Base-by-base conservation (phyloP, 2,113 vertebrate genomes). In the Zosterops lateralis region DNA sequence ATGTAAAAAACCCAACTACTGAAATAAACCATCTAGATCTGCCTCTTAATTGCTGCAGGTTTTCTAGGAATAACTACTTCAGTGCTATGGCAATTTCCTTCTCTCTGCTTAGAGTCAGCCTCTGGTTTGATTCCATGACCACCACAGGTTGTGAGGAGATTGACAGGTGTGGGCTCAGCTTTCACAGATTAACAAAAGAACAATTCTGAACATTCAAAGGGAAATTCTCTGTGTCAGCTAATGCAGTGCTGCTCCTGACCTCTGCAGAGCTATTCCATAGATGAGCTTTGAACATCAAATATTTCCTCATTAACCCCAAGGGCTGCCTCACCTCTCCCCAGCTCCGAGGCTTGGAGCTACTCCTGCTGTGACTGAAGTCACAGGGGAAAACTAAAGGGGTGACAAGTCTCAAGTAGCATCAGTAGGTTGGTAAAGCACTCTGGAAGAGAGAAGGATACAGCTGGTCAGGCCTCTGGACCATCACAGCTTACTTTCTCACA, bases 331-430 rank as follows among this genome's bases (percentile, higher is more conserved):
- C 50, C 25, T 74, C 25, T 74, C 21, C n/a, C 19, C 56, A 34
- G 29, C 36, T 62, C 44, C 62, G 48, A 67, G 74, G 31, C 66
- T 36, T 56, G 31, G n/a, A 32, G 61, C 36, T 60, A 4, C 12
- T 58, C n/a, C 60, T 79, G 70, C 29, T 64, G 24, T 53, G 57
- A 58, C 1, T 3, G 51, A 82, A n/a, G 19, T 47, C 53, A 74
- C 21, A 29, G 0, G 1, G 65, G 38, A 72, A 51, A 70, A 56
- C 8, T 5, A 65, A 48, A 24, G 31, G n/a, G 18, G 38, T 74
- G 71, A 25, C 53, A 51, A 62, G 9, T 17, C 66, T 67, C 0
- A 0, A 67, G 31, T 4, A 75, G 36, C 36, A 57, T 18, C 31
- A 20, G n/a, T 18, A 47, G 8, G 15, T 12, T 44, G 31, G 51